phyloP scores from a whole-genome alignment of 92 coral and sea anemone species.

The Blastomussa wellsi region DNA sequence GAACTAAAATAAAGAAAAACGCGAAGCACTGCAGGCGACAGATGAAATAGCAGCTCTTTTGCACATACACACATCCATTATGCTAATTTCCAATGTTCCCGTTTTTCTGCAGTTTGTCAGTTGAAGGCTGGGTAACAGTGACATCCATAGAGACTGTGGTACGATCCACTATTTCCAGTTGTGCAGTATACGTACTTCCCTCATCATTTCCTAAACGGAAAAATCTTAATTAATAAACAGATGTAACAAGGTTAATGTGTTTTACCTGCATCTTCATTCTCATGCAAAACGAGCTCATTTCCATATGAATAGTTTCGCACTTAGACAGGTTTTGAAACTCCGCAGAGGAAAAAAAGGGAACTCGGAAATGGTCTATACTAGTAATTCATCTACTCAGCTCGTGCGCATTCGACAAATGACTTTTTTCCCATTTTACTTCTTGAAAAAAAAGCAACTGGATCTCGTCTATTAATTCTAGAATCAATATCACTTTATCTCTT shows the following conservation, averaged over 20 bases:
- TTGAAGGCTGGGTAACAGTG: neutral
- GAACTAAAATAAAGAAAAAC: neutral
- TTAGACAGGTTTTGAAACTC: too few species aligned
- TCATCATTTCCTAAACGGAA: constrained; percentile 9
- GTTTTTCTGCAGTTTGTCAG: neutral
- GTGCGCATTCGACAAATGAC: too few species aligned
- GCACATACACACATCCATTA: neutral
- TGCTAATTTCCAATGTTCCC: neutral
- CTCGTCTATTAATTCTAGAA: too few species aligned
- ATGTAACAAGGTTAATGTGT: neutral
- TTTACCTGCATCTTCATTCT: too few species aligned
- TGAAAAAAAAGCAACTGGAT: neutral
- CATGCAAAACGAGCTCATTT: too few species aligned
- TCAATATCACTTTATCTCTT: neutral
- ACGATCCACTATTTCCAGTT: constrained; percentile 11
- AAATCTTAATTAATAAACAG: neutral
- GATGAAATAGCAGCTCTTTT: neutral
- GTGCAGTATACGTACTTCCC: neutral
- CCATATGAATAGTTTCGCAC: too few species aligned
- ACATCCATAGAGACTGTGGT: neutral
- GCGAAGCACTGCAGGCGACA: neutral
- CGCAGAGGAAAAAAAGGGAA: too few species aligned
- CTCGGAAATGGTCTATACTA: too few species aligned
- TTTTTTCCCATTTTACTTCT: too few species aligned
- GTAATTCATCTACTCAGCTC: too few species aligned